Base-by-base conservation (phyloP, 37 sponge, comb jelly and placozoan genomes). In the Chondrosia reniformis region DNA sequence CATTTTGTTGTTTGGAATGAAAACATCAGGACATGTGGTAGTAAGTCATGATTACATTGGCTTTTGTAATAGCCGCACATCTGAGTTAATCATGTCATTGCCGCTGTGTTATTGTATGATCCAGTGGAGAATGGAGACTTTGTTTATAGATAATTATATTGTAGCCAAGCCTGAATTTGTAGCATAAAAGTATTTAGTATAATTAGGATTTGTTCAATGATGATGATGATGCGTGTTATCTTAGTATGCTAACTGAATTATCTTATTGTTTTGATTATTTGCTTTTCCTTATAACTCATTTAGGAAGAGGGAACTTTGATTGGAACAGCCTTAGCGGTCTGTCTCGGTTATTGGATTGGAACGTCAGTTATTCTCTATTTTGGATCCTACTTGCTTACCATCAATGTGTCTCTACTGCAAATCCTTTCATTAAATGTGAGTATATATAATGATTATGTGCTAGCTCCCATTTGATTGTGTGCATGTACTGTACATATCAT, bases 251-350 rank as follows among this genome's bases (percentile, higher is more conserved):
- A n/a, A n/a, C n/a, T n/a, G n/a, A n/a, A n/a, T n/a, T n/a, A n/a
- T n/a, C n/a, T n/a, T n/a, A n/a, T n/a, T n/a, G n/a, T n/a, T n/a
- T n/a, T n/a, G n/a, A n/a, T n/a, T n/a, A n/a, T n/a, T n/a, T n/a
- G n/a, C n/a, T n/a, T n/a, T n/a, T n/a, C n/a, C n/a, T n/a, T n/a
- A n/a, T n/a, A n/a, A 22, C 4, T 40, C n/a, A n/a, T 52, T 38
- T 38, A 89, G 88, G 83, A 86, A 63, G 96, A 95, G 67, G 96
- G 96, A 4, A 91, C 96, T 34, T 79, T 95, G 24, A 91, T 95
- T 69, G 96, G 96, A 19, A 95, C 96, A 8, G 96, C 96, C 27
- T 46, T 95, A 57, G 92, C 84, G 4, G 69, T 88, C 27, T 88
- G 87, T 62, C 83, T 95, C 64, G 79, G 86, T 4, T 95, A 95